These are phyloP conservation scores for Cettia cetti DNA, from an alignment of 2,113 vertebrate genomes.

Conservation along the genomic window DNA sequence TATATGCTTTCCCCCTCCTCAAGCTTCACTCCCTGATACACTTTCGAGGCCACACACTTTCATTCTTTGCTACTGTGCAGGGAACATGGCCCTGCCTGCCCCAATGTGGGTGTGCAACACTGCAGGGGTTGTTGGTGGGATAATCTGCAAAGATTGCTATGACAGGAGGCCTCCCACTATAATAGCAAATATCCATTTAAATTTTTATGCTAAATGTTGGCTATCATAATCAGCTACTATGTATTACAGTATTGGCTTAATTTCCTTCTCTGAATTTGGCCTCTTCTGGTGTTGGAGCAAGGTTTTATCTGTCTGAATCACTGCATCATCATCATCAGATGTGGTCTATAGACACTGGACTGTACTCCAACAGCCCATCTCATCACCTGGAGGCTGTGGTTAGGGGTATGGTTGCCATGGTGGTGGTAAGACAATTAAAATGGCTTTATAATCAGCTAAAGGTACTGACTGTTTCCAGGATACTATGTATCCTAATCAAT, in stretches of 20 bases:
- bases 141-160: background rate
- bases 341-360: background rate
- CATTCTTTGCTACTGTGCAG: background rate
- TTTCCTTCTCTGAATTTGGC: background rate
- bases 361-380: background rate
- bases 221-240: background rate
- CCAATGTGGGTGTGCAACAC: background rate
- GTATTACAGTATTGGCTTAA: background rate
- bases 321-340: background rate
- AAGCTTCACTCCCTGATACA: background rate
- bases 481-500: constrained; percentile 54
- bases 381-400: background rate
- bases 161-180: background rate
- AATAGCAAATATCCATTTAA: background rate
- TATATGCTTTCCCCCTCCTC: background rate
- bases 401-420: constrained; percentile 34
- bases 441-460: constrained; percentile 38
- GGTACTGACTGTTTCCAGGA: constrained; percentile 41
- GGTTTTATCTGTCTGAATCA: background rate
- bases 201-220: background rate
- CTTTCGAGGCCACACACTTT: background rate
- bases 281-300: background rate
- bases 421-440: constrained; percentile 11
- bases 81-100: rapidly evolving
- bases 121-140: background rate